A percentile compares a stretch with the other conserved stretches of the same genome.
Evolutionary conservation across 2,888 invertebrate species (phyloP).

Genomic region (Fragum whitleyi): DNA sequence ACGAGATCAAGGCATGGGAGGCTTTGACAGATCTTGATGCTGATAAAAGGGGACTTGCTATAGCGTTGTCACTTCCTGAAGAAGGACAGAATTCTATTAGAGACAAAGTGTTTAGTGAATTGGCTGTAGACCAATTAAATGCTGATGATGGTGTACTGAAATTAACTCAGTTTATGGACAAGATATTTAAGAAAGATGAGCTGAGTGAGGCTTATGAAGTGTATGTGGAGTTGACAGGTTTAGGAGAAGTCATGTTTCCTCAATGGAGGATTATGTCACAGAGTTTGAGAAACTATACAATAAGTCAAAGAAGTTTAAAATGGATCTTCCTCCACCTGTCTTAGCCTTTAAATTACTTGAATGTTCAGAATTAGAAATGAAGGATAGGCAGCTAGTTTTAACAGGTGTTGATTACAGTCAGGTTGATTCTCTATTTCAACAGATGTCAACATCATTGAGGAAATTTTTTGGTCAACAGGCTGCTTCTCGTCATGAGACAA

Average conservation of each 20-base stretch:
- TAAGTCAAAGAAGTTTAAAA: slow-evolving; percentile 31
- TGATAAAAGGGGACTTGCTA: slow-evolving; percentile 32
- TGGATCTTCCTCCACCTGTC: slow-evolving; percentile 44
- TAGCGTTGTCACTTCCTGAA: slow-evolving; percentile 38
- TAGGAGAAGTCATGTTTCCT: not conserved
- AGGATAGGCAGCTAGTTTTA: slow-evolving; percentile 50
- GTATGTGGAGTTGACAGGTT: slow-evolving; percentile 41
- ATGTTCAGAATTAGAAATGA: slow-evolving; percentile 37
- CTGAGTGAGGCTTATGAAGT: too few species aligned
- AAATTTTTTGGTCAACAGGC: slow-evolving; percentile 51
- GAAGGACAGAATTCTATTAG: slow-evolving; percentile 36
- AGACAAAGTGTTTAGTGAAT: slow-evolving; percentile 44
- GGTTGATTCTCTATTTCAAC: slow-evolving; percentile 35
- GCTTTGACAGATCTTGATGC: slow-evolving; percentile 40
- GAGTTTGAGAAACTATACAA: slow-evolving; percentile 48
- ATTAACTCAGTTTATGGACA: slow-evolving; percentile 38
- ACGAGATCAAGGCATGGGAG: slow-evolving; percentile 49
- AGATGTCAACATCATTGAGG: slow-evolving; percentile 31
- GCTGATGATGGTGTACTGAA: slow-evolving; percentile 39
- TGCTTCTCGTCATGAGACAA: slow-evolving; percentile 1
- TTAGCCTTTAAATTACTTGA: slow-evolving; percentile 47
- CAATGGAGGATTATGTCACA: slow-evolving; percentile 45
- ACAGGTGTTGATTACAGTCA: slow-evolving; percentile 49
- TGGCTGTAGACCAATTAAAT: slow-evolving; percentile 38
- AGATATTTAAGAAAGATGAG: slow-evolving; percentile 40